These are phyloP conservation scores for Polyodon spathula DNA, from an alignment of 2,113 vertebrate species.

Conservation along the genomic window DNA sequence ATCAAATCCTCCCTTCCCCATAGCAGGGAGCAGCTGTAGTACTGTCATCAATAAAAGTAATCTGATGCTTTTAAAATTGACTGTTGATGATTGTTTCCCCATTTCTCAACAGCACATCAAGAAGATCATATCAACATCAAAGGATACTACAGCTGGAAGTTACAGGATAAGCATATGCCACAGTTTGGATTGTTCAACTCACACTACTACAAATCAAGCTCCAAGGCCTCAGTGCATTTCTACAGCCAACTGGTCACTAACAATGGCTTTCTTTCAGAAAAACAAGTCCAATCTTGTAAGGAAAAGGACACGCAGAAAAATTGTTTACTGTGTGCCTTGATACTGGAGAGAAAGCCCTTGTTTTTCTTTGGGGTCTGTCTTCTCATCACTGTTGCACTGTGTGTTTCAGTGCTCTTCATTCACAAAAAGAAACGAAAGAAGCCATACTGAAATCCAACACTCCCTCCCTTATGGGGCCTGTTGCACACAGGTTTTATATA, in stretches of 20 bases:
- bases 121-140: slow-evolving; percentile 74
- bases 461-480: no score
- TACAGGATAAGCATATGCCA: slow-evolving; percentile 66
- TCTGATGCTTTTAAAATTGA: no score
- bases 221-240: slow-evolving; percentile 67
- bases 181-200: slow-evolving; percentile 80
- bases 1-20: no score
- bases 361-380: slow-evolving; percentile 75
- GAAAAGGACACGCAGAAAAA: neutral
- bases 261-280: slow-evolving; percentile 55
- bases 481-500: no score
- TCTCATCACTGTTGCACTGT: slow-evolving; percentile 53
- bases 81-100: neutral
- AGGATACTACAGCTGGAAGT: slow-evolving; percentile 83
- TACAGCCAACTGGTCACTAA: slow-evolving; percentile 69
- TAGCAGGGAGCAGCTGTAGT: no score
- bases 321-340: slow-evolving; percentile 57
- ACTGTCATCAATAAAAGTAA: no score
- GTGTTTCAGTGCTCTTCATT: slow-evolving; percentile 55
- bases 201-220: slow-evolving; percentile 54
- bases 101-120: slow-evolving; percentile 57
- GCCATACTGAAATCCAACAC: neutral
- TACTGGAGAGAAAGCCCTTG: slow-evolving; percentile 64
- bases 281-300: slow-evolving; percentile 30
- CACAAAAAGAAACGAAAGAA: slow-evolving; percentile 53